A percentile compares a stretch with the other conserved stretches of the same genome.
Evolutionary conservation across 2,888 invertebrate species (phyloP).

Genomic region (Pseudococcus jackbeardsleyi): DNA sequence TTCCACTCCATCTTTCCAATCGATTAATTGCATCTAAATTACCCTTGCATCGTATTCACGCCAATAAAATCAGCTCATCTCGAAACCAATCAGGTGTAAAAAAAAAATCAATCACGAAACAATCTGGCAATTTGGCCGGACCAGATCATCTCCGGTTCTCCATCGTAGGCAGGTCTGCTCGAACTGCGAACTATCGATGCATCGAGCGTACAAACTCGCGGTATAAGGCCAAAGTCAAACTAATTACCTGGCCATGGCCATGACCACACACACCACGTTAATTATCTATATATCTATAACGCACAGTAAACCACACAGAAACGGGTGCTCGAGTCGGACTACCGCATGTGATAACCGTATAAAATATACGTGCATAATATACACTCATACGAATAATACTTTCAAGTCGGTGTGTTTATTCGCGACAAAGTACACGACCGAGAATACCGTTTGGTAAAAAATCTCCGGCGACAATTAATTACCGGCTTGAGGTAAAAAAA

Average conservation of each 20-base stretch:
- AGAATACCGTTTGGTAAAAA: not conserved
- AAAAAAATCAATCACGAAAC: not conserved
- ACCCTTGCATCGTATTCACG: too few relatives aligned
- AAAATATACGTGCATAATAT: not conserved
- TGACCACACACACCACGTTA: constrained; percentile 28
- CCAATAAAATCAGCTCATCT: too few relatives aligned
- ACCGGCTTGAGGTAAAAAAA: not conserved
- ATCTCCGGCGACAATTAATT: not conserved
- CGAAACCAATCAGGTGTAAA: not conserved
- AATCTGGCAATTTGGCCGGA: too few relatives aligned
- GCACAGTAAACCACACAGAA: not conserved
- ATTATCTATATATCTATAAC: not conserved
- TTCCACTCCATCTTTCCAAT: too few relatives aligned
- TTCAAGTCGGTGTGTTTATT: not conserved
- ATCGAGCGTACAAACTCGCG: not conserved
- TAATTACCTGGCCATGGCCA: constrained; percentile 45
- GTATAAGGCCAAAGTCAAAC: constrained; percentile 44
- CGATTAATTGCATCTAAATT: too few relatives aligned
- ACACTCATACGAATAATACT: not conserved
- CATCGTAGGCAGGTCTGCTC: not conserved
- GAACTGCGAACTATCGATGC: not conserved
- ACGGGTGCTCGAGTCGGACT: not conserved
- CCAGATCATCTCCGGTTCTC: too few relatives aligned
- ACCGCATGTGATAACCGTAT: not conserved
- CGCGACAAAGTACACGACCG: not conserved